phyloP scores from a whole-genome alignment of 2,113 vertebrate species.

The Sceloporus undulatus region DNA sequence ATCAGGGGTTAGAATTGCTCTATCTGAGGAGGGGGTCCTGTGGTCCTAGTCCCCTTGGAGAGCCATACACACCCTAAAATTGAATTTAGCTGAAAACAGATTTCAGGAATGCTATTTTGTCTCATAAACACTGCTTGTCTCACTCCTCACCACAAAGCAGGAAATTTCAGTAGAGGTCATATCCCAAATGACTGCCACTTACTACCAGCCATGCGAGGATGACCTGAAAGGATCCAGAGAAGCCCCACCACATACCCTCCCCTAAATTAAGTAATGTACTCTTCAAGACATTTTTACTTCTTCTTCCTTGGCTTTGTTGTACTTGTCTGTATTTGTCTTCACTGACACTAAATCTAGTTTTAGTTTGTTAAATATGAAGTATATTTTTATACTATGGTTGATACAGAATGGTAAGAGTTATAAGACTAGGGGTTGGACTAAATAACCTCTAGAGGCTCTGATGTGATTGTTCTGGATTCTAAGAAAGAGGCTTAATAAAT shows the following conservation, averaged over 20 bases:
- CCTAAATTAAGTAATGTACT: not conserved
- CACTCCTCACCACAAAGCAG: too few relatives aligned
- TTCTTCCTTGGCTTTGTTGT: not conserved
- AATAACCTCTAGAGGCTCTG: not conserved
- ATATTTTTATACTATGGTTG: not conserved
- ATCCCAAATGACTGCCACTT: not conserved
- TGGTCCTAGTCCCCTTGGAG: too few relatives aligned
- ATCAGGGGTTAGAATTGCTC: too few relatives aligned
- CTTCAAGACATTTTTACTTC: not conserved
- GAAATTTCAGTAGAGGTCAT: too few relatives aligned
- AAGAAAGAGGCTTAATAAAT: not conserved
- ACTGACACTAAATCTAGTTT: not conserved
- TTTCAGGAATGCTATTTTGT: too few relatives aligned
- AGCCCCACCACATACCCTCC: not conserved
- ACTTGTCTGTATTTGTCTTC: not conserved
- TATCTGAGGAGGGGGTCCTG: too few relatives aligned
- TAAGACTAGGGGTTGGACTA: not conserved
- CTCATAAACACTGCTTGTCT: too few relatives aligned
- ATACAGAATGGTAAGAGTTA: not conserved
- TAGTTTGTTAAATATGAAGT: not conserved
- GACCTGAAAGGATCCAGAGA: too few relatives aligned
- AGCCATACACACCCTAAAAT: too few relatives aligned
- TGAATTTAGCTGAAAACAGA: too few relatives aligned
- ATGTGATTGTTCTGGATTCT: not conserved
- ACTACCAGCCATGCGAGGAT: not conserved